Percentiles rank a stretch among this genome's conserved stretches.
phyloP scores from a whole-genome alignment of 2,113 vertebrate species.

The Redunca redunca region DNA sequence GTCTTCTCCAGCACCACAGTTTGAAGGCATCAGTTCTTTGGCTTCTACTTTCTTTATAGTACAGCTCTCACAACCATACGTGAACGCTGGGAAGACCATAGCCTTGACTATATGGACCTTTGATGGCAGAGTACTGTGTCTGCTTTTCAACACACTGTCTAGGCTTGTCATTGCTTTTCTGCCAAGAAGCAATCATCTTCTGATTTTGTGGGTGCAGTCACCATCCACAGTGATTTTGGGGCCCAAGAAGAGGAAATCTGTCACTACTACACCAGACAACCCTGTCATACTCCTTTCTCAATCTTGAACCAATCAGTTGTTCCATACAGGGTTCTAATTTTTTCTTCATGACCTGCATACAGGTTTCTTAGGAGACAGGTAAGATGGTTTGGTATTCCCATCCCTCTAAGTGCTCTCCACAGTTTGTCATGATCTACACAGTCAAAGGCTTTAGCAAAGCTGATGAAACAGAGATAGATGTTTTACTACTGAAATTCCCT shows the following conservation, averaged over 20 bases:
- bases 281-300: neutral
- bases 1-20: neutral
- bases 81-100: neutral
- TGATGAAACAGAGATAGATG: neutral
- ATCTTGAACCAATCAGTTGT: neutral
- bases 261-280: neutral
- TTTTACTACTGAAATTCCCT: neutral
- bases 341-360: neutral
- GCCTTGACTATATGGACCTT: neutral
- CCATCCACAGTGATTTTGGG: neutral
- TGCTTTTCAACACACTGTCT: neutral
- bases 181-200: neutral
- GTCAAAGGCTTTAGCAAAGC: neutral
- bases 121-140: neutral
- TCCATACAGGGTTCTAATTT: neutral
- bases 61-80: neutral
- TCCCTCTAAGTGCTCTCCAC: neutral
- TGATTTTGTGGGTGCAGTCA: neutral
- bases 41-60: neutral
- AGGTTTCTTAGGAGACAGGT: neutral
- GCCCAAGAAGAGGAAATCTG: neutral
- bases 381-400: neutral
- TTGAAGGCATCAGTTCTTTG: neutral
- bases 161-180: neutral
- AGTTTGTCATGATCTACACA: neutral